Base-by-base conservation (phyloP, 2,113 vertebrate species). In the Scartelaos histophorus region DNA sequence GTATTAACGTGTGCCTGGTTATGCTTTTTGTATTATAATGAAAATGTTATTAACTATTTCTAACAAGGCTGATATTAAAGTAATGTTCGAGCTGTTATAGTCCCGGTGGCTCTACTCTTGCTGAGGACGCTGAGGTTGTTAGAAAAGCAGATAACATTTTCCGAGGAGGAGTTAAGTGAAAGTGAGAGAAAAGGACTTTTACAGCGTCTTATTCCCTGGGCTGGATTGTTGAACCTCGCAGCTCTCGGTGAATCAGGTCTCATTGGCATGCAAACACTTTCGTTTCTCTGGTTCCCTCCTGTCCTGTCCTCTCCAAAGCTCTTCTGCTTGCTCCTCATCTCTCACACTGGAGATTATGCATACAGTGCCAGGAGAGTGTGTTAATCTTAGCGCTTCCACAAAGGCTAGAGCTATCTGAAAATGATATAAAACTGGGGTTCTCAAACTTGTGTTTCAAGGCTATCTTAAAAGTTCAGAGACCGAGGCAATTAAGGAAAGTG, bases 261-360 rank as follows among this genome's bases (percentile, higher is more conserved):
- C 87, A 91, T 86, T 86, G 79, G 61, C 79, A 91, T 90, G 82
- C 84, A 83, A 82, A 74, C 83, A 67, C 76, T 68, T 78, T 64
- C 78, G 70, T 43, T 67, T 69, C 29, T 62, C 73, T 46, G 24
- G 61, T 17, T 51, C 53, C 57, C 71, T 72, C 54, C 70, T 70
- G 35, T 68, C 49, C 78, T 69, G 61, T 19, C 61, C 75, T 49
- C 72, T 19, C 34, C 56, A 74, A 35, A 21, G 60, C 60, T 56
- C 57, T 71, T 34, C 75, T 0, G 5, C 62, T 56, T 66, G 46
- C 43, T 45, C n/a, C 29, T 73, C 66, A 66, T 24, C 29, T 10
- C 66, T 22, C 69, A 78, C 70, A 68, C 5, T 2, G 38, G 46
- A 51, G 64, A 86, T 82, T 76, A 78, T 82, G 69, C 70, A 85